phyloP scores from a whole-genome alignment of 2,888 invertebrate species.

The Lamproptera curius region DNA sequence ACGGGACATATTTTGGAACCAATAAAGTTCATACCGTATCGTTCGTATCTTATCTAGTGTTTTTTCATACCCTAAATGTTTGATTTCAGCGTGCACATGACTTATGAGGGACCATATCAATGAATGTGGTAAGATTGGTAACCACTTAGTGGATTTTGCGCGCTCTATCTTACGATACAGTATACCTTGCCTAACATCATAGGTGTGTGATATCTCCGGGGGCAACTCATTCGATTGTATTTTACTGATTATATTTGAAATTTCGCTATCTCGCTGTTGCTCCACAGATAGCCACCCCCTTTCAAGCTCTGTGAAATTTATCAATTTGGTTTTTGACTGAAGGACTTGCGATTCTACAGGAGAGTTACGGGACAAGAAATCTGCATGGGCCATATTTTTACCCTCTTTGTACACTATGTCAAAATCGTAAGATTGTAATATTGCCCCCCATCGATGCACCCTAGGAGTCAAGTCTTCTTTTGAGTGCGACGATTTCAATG shows the following conservation, averaged over 20 bases:
- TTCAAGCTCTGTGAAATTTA: conserved; percentile 24
- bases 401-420: conserved; percentile 12
- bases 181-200: conserved; percentile 29
- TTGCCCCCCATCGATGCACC: conserved; percentile 20
- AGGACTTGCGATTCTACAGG: not conserved
- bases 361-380: not conserved
- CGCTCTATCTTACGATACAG: conserved; percentile 29
- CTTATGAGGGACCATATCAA: conserved; percentile 31
- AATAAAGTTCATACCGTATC: conserved; percentile 23
- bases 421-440: conserved; percentile 24
- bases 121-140: conserved; percentile 29
- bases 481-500: conserved; percentile 9
- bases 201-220: conserved; percentile 19
- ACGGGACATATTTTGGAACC: conserved; percentile 33
- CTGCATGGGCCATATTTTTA: not conserved
- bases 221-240: conserved; percentile 7
- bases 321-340: not conserved
- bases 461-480: conserved; percentile 19
- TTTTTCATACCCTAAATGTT: conserved; percentile 31
- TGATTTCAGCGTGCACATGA: conserved; percentile 28
- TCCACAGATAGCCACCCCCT: conserved; percentile 31
- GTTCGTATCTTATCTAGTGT: conserved; percentile 32
- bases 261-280: conserved; percentile 31
- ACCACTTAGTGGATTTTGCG: conserved; percentile 25
- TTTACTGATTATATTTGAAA: conserved; percentile 25